A percentile compares a stretch with the other conserved stretches of the same genome.
These are phyloP conservation scores for Tachuris rubrigastra DNA, from an alignment of 2,113 vertebrate genomes.

Conservation along the genomic window DNA sequence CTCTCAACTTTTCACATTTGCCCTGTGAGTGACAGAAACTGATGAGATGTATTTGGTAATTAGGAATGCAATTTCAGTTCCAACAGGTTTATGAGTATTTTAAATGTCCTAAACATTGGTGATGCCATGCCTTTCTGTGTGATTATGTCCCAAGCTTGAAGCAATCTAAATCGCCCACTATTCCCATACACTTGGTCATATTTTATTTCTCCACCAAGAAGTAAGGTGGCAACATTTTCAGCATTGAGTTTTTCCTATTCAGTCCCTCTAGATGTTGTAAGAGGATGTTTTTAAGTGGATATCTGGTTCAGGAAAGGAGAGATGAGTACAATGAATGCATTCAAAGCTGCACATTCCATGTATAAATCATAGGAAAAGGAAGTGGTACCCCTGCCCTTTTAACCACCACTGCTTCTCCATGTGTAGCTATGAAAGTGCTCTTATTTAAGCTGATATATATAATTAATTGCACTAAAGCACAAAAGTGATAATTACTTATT, in stretches of 20 bases:
- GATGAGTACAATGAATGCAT: not conserved
- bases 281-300: not conserved
- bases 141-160: not conserved
- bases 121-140: not conserved
- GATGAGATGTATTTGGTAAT: slow-evolving; percentile 3
- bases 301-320: not conserved
- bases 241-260: not conserved
- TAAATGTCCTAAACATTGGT: not conserved
- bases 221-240: not conserved
- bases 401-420: not conserved
- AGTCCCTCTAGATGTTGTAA: not conserved
- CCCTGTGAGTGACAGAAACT: not conserved
- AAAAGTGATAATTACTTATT: slow-evolving; percentile 31
- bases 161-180: not conserved
- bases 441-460: not conserved
- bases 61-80: not conserved
- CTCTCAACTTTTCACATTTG: not conserved
- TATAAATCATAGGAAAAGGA: not conserved
- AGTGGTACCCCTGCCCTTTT: not conserved
- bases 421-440: not conserved
- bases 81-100: not conserved
- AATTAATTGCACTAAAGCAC: slow-evolving; percentile 17
- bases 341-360: not conserved
- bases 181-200: not conserved
- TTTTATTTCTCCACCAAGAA: not conserved